A percentile compares a stretch with the other conserved stretches of the same genome.
Evolutionary conservation across 64 coral and sea anemone species (phyloP).

Genomic region (Montipora foliosa): DNA sequence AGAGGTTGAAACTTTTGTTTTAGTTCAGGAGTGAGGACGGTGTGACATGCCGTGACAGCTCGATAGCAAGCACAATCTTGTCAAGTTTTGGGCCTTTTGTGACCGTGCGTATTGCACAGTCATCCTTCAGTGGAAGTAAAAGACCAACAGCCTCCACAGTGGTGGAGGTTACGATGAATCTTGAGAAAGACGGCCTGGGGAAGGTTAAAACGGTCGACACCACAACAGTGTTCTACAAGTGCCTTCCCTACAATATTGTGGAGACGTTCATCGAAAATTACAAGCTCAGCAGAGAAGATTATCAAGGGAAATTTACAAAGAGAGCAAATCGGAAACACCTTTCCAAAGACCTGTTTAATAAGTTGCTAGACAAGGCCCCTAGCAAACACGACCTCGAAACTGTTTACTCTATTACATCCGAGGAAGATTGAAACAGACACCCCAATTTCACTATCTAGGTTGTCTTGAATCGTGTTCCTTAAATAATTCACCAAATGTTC

Average conservation of each 20-base stretch:
- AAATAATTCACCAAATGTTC: background rate
- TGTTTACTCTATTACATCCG: background rate
- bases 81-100: background rate
- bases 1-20: background rate
- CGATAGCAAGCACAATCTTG: background rate
- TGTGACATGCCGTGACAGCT: background rate
- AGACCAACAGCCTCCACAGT: background rate
- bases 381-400: background rate
- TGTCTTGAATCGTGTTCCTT: background rate
- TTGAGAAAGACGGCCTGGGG: conserved; percentile 6
- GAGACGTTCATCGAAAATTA: background rate
- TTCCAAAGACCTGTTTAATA: conserved; percentile 6
- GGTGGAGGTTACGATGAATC: background rate
- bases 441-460: background rate
- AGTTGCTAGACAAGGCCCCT: background rate
- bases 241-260: background rate
- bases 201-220: background rate
- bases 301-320: background rate
- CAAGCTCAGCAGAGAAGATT: background rate
- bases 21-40: background rate
- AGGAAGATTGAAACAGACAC: background rate
- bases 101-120: background rate
- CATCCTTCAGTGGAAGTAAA: background rate
- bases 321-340: background rate
- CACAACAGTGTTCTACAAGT: conserved; percentile 18